Evolutionary conservation across 2,113 vertebrate genomes (phyloP).

Genomic region (Pithys albifrons): DNA sequence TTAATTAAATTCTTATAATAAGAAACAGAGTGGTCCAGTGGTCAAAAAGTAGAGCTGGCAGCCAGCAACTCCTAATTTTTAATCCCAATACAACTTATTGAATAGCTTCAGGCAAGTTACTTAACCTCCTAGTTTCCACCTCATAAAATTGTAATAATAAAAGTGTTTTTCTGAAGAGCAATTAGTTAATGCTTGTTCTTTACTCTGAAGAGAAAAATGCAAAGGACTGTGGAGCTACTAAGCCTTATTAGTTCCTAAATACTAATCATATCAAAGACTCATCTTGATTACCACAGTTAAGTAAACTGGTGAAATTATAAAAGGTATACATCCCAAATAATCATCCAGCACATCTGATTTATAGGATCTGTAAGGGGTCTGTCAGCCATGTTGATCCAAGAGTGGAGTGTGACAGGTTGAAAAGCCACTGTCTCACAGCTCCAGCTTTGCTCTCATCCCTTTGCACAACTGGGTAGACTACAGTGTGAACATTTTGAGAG

Average conservation of each 20-base stretch:
- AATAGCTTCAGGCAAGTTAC: constrained; percentile 57
- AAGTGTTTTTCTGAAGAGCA: constrained; percentile 52
- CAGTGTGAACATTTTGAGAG: background rate
- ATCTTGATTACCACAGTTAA: background rate
- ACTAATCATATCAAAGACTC: background rate
- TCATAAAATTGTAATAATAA: constrained; percentile 54
- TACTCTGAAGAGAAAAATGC: constrained; percentile 4
- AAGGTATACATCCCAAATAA: background rate
- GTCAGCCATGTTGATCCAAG: accelerated
- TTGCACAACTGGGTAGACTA: background rate
- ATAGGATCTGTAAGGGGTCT: background rate
- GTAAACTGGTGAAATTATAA: background rate
- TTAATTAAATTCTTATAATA: constrained; percentile 59
- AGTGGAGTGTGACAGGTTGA: accelerated
- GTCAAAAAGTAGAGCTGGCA: background rate
- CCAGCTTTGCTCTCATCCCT: background rate
- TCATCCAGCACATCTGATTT: background rate
- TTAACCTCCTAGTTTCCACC: constrained; percentile 59
- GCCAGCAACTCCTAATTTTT: constrained; percentile 59
- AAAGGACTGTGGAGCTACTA: background rate
- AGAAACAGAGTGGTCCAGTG: constrained; percentile 15
- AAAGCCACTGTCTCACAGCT: background rate
- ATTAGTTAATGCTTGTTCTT: constrained; percentile 49
- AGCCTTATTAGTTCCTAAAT: constrained; percentile 26
- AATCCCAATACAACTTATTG: constrained; percentile 39